A percentile compares a stretch with the other conserved stretches of the same genome.
These are phyloP conservation scores for Struthidea cinerea DNA, from an alignment of 2,113 vertebrate species.

Conservation along the genomic window DNA sequence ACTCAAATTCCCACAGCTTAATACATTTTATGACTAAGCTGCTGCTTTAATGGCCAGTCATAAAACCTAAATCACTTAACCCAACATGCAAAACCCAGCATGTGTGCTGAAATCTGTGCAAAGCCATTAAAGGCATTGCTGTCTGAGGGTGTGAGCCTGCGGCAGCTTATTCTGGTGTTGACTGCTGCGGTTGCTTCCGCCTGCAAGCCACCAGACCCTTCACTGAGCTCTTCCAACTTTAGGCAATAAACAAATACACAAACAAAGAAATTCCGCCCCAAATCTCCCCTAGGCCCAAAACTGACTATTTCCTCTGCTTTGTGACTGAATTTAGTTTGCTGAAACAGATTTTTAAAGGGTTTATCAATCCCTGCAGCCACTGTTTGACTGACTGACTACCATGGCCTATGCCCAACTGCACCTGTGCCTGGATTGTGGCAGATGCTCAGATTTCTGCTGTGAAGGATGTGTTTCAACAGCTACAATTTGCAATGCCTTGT, in stretches of 20 bases:
- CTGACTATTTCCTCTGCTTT: background rate
- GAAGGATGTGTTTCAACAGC: background rate
- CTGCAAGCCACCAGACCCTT: background rate
- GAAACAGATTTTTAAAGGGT: background rate
- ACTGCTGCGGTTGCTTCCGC: fast-evolving
- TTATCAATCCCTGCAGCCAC: background rate
- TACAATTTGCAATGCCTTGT: background rate
- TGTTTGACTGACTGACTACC: fast-evolving
- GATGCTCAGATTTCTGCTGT: background rate
- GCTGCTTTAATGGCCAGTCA: background rate
- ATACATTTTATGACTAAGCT: background rate
- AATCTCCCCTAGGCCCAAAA: background rate
- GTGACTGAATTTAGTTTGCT: background rate
- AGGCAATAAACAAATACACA: background rate
- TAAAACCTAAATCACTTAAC: background rate
- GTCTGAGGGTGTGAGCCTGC: background rate
- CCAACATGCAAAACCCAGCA: background rate
- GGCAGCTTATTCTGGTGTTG: background rate
- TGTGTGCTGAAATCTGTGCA: background rate
- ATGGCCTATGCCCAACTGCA: fast-evolving
- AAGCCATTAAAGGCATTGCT: background rate
- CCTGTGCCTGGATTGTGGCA: background rate
- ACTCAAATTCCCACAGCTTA: background rate
- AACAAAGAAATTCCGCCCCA: background rate
- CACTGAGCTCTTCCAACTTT: background rate